Evolutionary conservation across 1,140 invertebrate genomes (phyloP).

Genomic region (Luehdorfia chinensis): DNA sequence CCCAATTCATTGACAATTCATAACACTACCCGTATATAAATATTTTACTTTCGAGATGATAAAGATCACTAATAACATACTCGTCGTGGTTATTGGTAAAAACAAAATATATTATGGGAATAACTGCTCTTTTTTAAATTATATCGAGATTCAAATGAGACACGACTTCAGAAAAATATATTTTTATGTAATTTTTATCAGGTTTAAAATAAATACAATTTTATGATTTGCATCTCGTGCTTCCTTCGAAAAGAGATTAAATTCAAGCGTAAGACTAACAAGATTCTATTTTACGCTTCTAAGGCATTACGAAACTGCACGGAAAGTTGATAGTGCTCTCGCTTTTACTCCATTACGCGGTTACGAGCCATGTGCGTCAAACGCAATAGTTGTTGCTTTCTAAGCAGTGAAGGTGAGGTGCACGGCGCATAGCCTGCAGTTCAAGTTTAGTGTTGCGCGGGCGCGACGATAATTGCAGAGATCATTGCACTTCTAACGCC

Average conservation of each 20-base stretch:
- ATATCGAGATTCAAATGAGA: too few relatives aligned
- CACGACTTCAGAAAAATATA: too few relatives aligned
- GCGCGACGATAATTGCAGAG: slow-evolving; percentile 54
- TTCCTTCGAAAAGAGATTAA: too few relatives aligned
- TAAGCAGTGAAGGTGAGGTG: slow-evolving; percentile 72
- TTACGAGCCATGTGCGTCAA: slow-evolving; percentile 24
- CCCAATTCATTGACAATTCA: slow-evolving; percentile 46
- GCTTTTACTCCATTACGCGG: slow-evolving; percentile 56
- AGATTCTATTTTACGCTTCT: too few relatives aligned
- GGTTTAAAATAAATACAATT: too few relatives aligned
- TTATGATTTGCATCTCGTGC: too few relatives aligned
- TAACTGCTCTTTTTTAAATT: too few relatives aligned
- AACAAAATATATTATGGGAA: too few relatives aligned
- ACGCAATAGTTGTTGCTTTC: slow-evolving; percentile 70
- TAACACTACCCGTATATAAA: slow-evolving; percentile 42
- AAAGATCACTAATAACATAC: slow-evolving; percentile 14
- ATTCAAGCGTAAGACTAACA: too few relatives aligned
- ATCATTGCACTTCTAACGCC: slow-evolving; percentile 72
- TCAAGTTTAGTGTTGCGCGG: slow-evolving; percentile 65
- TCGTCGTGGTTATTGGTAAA: not conserved
- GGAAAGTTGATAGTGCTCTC: slow-evolving; percentile 48
- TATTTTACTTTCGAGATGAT: slow-evolving; percentile 45
- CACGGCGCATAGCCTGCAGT: slow-evolving; percentile 60
- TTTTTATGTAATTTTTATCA: too few relatives aligned
- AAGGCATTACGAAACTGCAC: too few relatives aligned